A percentile compares a stretch with the other conserved stretches of the same genome.
These are phyloP conservation scores for Diorhabda carinulata DNA, from an alignment of 1,140 invertebrate species.

Conservation along the genomic window DNA sequence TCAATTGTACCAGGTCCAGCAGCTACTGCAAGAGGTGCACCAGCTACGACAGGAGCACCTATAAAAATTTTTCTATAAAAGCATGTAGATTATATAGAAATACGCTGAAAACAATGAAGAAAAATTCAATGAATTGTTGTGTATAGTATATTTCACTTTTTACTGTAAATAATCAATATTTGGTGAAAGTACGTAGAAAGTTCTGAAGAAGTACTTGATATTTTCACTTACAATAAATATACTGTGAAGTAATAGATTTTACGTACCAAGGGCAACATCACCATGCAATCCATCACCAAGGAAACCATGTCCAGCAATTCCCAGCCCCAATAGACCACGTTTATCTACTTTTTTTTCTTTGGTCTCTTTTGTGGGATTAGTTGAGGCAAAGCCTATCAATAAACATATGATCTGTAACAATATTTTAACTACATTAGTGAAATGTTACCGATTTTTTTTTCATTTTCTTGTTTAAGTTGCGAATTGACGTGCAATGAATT, in stretches of 20 bases:
- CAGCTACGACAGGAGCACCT: conserved; percentile 7
- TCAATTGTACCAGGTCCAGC: conserved; percentile 23
- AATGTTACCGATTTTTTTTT: no score
- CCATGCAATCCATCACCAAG: conserved; percentile 18
- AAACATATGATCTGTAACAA: conserved; percentile 12
- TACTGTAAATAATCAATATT: no score
- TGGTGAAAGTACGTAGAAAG: no score
- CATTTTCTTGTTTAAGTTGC: no score
- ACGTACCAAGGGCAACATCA: conserved; percentile 20
- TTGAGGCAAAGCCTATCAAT: conserved; percentile 29
- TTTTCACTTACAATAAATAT: no score
- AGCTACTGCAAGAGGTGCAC: neutral
- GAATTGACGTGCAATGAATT: no score
- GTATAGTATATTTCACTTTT: no score
- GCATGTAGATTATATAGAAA: no score
- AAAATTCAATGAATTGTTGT: no score
- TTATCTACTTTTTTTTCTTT: conserved; percentile 35
- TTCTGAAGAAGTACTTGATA: no score
- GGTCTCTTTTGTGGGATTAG: conserved; percentile 20
- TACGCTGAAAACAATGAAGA: no score
- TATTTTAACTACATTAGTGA: no score
- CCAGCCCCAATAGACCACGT: conserved; percentile 39
- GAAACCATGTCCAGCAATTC: conserved; percentile 27
- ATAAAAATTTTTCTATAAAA: neutral
- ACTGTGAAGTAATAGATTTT: neutral